These are phyloP conservation scores for Timema podura DNA, from an alignment of 2,888 invertebrate species.

Conservation along the genomic window DNA sequence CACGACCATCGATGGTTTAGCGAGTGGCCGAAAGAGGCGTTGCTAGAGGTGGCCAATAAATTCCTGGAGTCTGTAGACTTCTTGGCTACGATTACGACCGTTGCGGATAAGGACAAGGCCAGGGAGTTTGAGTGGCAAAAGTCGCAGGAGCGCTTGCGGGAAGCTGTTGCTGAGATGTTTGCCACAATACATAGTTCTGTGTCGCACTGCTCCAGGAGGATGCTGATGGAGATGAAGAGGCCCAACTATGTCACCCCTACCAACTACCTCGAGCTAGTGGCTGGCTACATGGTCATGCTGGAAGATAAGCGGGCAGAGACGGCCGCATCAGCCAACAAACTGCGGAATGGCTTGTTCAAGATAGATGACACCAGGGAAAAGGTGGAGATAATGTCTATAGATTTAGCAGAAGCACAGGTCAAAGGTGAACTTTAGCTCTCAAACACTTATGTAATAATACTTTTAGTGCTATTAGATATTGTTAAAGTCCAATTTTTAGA, in stretches of 20 bases:
- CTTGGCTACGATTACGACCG: slow-evolving; percentile 54
- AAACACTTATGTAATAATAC: too few species aligned
- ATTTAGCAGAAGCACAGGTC: slow-evolving; percentile 71
- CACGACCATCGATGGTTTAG: slow-evolving; percentile 88
- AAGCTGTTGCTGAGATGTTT: slow-evolving; percentile 69
- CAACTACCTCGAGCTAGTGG: slow-evolving; percentile 80
- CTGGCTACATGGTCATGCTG: slow-evolving; percentile 75
- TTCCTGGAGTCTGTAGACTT: slow-evolving; percentile 71
- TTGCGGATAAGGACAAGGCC: too few species aligned
- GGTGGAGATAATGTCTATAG: slow-evolving; percentile 79
- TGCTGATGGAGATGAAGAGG: slow-evolving; percentile 73
- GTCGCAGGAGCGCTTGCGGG: slow-evolving; percentile 56
- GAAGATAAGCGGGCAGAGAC: slow-evolving; percentile 66
- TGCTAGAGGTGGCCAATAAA: slow-evolving; percentile 84
- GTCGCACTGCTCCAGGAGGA: slow-evolving; percentile 62
- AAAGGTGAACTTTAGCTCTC: slow-evolving; percentile 37
- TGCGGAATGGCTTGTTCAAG: slow-evolving; percentile 78
- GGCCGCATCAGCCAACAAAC: slow-evolving; percentile 69
- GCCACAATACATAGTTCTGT: slow-evolving; percentile 80
- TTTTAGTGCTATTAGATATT: too few species aligned
- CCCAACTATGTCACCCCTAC: slow-evolving; percentile 86
- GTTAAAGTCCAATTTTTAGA: too few species aligned
- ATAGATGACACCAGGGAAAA: slow-evolving; percentile 80
- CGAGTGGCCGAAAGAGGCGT: slow-evolving; percentile 83
- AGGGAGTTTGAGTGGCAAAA: too few species aligned